Evolutionary conservation across 2,113 vertebrate species (phyloP).

Genomic region (Oostethus manadensis): DNA sequence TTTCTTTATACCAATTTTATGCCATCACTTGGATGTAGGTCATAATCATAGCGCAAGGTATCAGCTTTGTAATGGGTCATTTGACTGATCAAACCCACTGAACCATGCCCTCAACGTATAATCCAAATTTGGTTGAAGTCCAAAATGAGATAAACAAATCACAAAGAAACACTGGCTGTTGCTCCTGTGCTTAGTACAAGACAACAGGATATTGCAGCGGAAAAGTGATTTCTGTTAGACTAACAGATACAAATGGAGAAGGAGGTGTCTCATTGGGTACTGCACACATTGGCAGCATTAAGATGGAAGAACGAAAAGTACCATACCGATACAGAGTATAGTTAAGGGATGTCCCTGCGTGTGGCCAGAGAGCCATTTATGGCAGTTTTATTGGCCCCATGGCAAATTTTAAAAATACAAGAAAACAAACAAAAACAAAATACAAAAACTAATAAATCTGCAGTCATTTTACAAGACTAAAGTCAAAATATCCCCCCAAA

Average conservation of each 20-base stretch:
- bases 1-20: slow-evolving; percentile 43
- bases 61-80: slow-evolving; percentile 35
- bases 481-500: too few relatives aligned
- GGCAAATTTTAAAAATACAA: too few relatives aligned
- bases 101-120: slow-evolving; percentile 19
- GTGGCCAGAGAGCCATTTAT: too few relatives aligned
- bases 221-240: too few relatives aligned
- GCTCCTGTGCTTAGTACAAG: slow-evolving; percentile 7
- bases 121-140: slow-evolving; percentile 19
- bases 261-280: too few relatives aligned
- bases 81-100: slow-evolving; percentile 23
- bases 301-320: slow-evolving; percentile 10
- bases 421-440: too few relatives aligned
- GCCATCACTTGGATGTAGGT: slow-evolving; percentile 49
- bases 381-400: too few relatives aligned
- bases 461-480: too few relatives aligned
- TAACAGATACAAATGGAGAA: too few relatives aligned
- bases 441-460: too few relatives aligned
- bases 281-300: not conserved
- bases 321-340: slow-evolving; percentile 20
- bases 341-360: too few relatives aligned
- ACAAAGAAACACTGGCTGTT: not conserved
- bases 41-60: slow-evolving; percentile 22
- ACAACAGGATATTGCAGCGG: not conserved
- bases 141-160: slow-evolving; percentile 7